Percentiles rank a stretch among this genome's conserved stretches.
These are phyloP conservation scores for Monochamus alternatus DNA, from an alignment of 2,888 invertebrate genomes.

Conservation along the genomic window DNA sequence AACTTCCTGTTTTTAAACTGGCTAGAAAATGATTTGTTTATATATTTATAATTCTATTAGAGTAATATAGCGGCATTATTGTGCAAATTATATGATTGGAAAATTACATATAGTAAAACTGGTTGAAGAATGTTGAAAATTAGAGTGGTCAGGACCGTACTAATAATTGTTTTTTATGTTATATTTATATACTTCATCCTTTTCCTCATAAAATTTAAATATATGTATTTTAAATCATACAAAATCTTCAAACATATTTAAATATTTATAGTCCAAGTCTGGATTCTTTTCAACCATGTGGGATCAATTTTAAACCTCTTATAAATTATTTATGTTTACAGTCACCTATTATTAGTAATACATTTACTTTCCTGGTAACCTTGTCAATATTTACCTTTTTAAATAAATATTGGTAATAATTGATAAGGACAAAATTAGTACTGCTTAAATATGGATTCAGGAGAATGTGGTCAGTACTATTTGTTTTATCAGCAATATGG, in stretches of 20 bases:
- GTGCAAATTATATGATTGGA: not conserved
- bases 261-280: not conserved
- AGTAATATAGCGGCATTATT: not conserved
- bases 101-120: not conserved
- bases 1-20: not conserved
- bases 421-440: not conserved
- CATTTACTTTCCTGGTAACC: not conserved
- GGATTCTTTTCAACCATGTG: not conserved
- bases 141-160: not conserved
- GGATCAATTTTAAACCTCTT: not conserved
- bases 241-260: not conserved
- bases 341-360: not conserved
- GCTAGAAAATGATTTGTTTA: conserved; percentile 5
- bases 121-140: not conserved
- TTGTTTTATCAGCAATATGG: not conserved
- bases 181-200: not conserved
- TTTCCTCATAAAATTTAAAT: no score
- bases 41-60: conserved; percentile 3
- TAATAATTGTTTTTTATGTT: not conserved
- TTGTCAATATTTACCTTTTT: not conserved
- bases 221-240: no score
- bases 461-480: not conserved
- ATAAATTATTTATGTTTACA: not conserved
- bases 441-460: not conserved
- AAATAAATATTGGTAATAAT: not conserved